Percentiles rank a stretch among this genome's conserved stretches.
Evolutionary conservation across 2,113 vertebrate species (phyloP).

Genomic region (Tretioscincus oriximinensis): DNA sequence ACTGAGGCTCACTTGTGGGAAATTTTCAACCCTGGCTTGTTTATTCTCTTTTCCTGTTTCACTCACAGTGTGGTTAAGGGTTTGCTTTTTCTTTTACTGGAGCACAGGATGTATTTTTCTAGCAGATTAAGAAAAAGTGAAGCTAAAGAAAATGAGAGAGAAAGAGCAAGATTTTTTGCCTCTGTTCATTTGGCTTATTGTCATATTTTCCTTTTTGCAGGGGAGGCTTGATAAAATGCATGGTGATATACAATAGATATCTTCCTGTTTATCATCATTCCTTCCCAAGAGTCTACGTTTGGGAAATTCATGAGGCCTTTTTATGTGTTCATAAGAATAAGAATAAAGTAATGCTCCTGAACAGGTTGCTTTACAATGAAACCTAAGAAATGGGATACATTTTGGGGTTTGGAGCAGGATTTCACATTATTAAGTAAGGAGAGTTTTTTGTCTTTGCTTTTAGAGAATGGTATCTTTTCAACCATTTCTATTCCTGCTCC

Average conservation of each 20-base stretch:
- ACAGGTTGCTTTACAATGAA: slow-evolving; percentile 24
- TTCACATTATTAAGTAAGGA: not conserved
- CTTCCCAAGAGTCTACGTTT: slow-evolving; percentile 64
- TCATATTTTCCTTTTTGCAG: slow-evolving; percentile 77
- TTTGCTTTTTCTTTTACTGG: slow-evolving; percentile 71
- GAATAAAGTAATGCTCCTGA: slow-evolving; percentile 35
- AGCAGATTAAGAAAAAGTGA: slow-evolving; percentile 67
- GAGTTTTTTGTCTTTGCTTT: too few relatives aligned
- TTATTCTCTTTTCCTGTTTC: slow-evolving; percentile 81
- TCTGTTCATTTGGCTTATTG: slow-evolving; percentile 61
- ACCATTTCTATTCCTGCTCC: too few relatives aligned
- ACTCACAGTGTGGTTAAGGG: slow-evolving; percentile 76
- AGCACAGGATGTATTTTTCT: slow-evolving; percentile 76
- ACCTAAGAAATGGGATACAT: slow-evolving; percentile 6
- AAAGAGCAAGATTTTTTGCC: slow-evolving; percentile 56
- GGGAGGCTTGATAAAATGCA: slow-evolving; percentile 68
- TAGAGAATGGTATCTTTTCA: too few relatives aligned
- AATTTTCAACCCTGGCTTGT: slow-evolving; percentile 72
- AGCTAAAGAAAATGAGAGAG: not conserved
- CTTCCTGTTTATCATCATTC: slow-evolving; percentile 81
- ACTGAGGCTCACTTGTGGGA: slow-evolving; percentile 65
- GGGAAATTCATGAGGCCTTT: slow-evolving; percentile 48
- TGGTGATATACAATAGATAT: slow-evolving; percentile 69
- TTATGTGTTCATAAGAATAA: slow-evolving; percentile 60
- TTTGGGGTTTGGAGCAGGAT: too few relatives aligned